Evolutionary conservation across 2,888 invertebrate species (phyloP).

Genomic region (Megastigmus dorsalis): DNA sequence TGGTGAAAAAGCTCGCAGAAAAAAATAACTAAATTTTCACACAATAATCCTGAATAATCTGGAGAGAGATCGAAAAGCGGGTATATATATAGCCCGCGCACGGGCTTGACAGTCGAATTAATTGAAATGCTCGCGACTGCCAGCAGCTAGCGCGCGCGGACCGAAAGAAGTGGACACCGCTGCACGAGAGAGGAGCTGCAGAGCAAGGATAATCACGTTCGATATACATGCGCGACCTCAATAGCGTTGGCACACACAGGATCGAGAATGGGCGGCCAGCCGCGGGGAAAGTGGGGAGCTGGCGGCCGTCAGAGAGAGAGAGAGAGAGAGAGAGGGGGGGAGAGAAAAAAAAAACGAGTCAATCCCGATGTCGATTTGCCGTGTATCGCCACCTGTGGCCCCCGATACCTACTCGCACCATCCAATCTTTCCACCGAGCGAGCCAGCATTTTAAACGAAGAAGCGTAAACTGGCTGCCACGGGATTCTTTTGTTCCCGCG

Average conservation of each 20-base stretch:
- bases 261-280: too few relatives aligned
- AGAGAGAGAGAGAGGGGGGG: too few relatives aligned
- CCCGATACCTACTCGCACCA: constrained; percentile 25
- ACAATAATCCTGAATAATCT: not conserved
- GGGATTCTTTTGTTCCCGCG: too few relatives aligned
- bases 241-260: too few relatives aligned
- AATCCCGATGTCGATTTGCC: constrained; percentile 37
- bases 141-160: too few relatives aligned
- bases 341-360: constrained; percentile 1
- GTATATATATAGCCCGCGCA: not conserved
- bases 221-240: too few relatives aligned
- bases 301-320: too few relatives aligned
- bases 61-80: constrained; percentile 20
- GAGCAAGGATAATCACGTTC: constrained; percentile 33
- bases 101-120: constrained; percentile 28
- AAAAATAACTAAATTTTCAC: not conserved
- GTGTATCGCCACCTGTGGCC: constrained; percentile 42
- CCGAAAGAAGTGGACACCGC: constrained; percentile 17
- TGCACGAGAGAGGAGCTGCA: too few relatives aligned
- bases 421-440: constrained; percentile 18
- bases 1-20: too few relatives aligned
- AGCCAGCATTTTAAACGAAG: not conserved
- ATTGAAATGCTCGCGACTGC: constrained; percentile 18
- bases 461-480: too few relatives aligned
- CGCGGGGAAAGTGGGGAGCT: too few relatives aligned